A percentile compares a stretch with the other conserved stretches of the same genome.
Evolutionary conservation across 2,888 invertebrate genomes (phyloP).

Genomic region (Disparrhopalites patrizii): DNA sequence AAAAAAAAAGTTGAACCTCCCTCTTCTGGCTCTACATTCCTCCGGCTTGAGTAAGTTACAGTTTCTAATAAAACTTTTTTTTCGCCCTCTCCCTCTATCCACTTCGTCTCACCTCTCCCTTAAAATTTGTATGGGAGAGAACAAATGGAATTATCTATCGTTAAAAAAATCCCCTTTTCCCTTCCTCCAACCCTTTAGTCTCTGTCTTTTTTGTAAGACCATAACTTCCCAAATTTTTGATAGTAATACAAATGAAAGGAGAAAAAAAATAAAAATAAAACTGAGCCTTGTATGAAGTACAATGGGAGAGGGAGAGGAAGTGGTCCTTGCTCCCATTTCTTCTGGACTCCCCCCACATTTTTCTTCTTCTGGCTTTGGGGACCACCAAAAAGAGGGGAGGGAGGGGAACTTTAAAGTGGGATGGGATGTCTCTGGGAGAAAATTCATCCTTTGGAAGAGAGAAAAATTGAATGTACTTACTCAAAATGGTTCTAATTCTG

Average conservation of each 20-base stretch:
- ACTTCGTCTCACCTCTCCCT: not conserved
- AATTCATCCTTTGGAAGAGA: not conserved
- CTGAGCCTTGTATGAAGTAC: not conserved
- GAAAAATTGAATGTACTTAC: constrained; percentile 11
- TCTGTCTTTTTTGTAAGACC: no score
- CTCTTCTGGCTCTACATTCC: not conserved
- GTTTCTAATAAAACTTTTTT: no score
- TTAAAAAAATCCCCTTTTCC: not conserved
- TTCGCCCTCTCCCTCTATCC: not conserved
- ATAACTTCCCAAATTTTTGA: not conserved
- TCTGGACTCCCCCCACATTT: no score
- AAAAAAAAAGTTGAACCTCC: not conserved
- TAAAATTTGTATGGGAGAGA: not conserved
- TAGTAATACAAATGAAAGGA: not conserved
- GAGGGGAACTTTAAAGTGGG: not conserved
- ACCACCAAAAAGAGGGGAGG: no score
- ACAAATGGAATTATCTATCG: not conserved
- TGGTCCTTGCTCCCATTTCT: no score
- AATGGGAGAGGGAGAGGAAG: no score
- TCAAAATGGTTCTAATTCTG: no score
- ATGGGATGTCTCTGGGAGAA: not conserved
- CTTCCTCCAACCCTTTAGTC: no score
- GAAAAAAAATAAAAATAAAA: not conserved
- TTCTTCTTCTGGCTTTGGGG: no score
- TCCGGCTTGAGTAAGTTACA: no score